phyloP scores from a whole-genome alignment of 2,888 invertebrate genomes.

The Sturmia bella region DNA sequence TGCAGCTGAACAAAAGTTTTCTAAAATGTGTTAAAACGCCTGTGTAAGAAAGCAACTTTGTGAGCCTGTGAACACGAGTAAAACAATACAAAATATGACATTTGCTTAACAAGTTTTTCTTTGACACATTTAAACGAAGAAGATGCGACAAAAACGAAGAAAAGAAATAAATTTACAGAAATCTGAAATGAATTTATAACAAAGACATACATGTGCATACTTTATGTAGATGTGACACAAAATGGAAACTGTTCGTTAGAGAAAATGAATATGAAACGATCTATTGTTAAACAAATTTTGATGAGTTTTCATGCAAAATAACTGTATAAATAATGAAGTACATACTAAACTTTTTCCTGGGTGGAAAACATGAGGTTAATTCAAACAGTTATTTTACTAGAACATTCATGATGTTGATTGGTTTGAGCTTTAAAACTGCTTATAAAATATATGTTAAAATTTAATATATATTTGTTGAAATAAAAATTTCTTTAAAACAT shows the following conservation, averaged over 20 bases:
- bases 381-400: background rate
- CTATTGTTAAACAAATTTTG: conserved; percentile 43
- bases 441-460: too few relatives aligned
- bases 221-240: conserved; percentile 70
- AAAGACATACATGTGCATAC: conserved; percentile 70
- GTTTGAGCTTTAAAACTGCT: too few relatives aligned
- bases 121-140: conserved; percentile 20
- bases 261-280: conserved; percentile 16
- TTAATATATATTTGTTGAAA: too few relatives aligned
- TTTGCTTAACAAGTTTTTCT: conserved; percentile 57
- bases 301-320: conserved; percentile 49
- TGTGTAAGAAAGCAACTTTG: background rate
- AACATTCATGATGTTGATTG: too few relatives aligned
- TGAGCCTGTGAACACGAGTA: background rate
- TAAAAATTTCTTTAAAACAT: too few relatives aligned
- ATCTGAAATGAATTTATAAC: conserved; percentile 29
- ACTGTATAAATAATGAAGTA: conserved; percentile 50
- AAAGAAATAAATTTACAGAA: conserved; percentile 1
- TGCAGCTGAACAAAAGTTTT: background rate
- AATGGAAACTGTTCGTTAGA: background rate
- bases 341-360: conserved; percentile 34
- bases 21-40: conserved; percentile 16
- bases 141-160: background rate
- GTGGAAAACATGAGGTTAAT: background rate
- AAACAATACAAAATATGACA: conserved; percentile 45